Percentiles rank a stretch among this genome's conserved stretches.
These are phyloP conservation scores for Fulmarus glacialis DNA, from an alignment of 2,113 vertebrate genomes.

Conservation along the genomic window DNA sequence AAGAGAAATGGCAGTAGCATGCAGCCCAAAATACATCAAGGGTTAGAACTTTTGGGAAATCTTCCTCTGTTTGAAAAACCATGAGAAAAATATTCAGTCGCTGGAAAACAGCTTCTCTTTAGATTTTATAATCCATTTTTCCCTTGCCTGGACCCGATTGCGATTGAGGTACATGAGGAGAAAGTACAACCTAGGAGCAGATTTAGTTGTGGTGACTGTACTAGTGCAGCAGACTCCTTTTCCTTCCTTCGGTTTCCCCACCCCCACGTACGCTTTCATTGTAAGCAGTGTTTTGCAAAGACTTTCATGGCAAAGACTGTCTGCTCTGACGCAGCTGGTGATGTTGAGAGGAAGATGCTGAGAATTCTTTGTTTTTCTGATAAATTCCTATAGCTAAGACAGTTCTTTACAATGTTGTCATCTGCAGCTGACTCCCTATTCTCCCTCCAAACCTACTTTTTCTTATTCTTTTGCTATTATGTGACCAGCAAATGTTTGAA, in stretches of 20 bases:
- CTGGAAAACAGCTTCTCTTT: not conserved
- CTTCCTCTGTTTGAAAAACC: not conserved
- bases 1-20: not conserved
- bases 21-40: not conserved
- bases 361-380: not conserved
- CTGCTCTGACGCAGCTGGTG: not conserved
- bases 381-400: not conserved
- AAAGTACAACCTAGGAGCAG: not conserved
- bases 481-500: not conserved
- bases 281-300: not conserved
- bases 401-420: not conserved
- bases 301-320: not conserved
- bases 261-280: not conserved
- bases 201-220: not conserved
- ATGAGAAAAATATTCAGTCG: not conserved
- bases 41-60: not conserved
- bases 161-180: not conserved
- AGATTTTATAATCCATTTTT: not conserved
- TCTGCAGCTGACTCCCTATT: not conserved
- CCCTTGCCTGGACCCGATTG: not conserved
- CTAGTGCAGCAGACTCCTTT: not conserved
- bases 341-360: not conserved
- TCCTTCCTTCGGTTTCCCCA: not conserved
- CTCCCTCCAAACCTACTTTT: not conserved
- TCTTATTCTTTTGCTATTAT: not conserved